Base-by-base conservation (phyloP, 2,888 invertebrate species). In the Oligia latruncula region DNA sequence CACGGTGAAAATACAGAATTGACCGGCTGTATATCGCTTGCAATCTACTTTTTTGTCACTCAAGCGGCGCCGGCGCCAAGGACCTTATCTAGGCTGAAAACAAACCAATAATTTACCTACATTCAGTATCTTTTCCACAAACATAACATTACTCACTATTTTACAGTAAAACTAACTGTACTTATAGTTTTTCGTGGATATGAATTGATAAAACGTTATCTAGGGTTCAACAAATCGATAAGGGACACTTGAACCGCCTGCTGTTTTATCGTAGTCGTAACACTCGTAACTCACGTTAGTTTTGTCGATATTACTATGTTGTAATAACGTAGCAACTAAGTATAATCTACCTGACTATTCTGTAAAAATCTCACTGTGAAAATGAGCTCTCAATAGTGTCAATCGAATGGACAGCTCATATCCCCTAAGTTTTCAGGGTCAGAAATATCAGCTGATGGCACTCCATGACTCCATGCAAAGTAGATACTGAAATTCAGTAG, bases 181-280 rank as follows among this genome's bases (percentile, higher is more conserved):
- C 52, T 23, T 58, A 79, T 71, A 78, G 79, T 74, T 85, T 82
- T 84, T 78, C 79, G 75, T 78, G 35, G 80, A 73, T 84, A 86
- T 87, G 81, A 75, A 73, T 80, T 80, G 84, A 88, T 88, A 86
- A 84, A 58, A 58, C 76, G 67, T 82, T 87, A 89, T 88, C 89
- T 85, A 87, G 89, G 90, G 90, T 90, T 90, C 89, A 88, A 89
- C 90, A 87, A 87, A 91, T 90, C 88, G 93, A 93, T 93, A 93
- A 90, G 83, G 74, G 77, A 80, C 91, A 93, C 92, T 93, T 93
- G 92, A 93, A 88, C 74, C 78, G 77, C 65, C 52, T 65, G 71
- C 67, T 81, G 78, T 78, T 76, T 83, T 87, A 84, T 84, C 84
- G 78, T 68, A 40, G 46, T 75, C 62, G 40, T 75, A 76, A 66